These are phyloP conservation scores for Acanthis flammea DNA, from an alignment of 2,797 vertebrate genomes.

Conservation along the genomic window DNA sequence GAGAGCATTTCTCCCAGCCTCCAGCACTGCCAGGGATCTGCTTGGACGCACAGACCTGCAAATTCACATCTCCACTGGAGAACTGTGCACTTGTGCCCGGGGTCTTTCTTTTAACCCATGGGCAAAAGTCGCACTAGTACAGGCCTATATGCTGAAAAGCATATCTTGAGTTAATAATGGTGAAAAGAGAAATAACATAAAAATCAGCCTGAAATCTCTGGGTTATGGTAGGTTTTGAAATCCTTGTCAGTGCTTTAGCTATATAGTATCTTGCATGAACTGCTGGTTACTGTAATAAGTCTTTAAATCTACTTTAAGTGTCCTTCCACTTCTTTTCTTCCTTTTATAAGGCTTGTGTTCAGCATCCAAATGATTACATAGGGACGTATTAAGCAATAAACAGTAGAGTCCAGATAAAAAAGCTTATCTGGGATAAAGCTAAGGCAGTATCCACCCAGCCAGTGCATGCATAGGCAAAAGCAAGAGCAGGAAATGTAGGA, in stretches of 20 bases:
- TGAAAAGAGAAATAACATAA: neutral
- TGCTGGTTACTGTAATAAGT: neutral
- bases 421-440: neutral
- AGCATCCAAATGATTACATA: neutral
- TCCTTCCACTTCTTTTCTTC: neutral
- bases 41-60: neutral
- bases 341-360: neutral
- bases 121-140: neutral
- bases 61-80: neutral
- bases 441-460: neutral
- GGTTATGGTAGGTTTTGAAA: neutral
- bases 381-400: constrained; percentile 5
- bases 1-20: neutral
- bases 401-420: neutral
- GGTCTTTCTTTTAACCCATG: neutral
- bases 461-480: neutral
- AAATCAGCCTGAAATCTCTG: neutral
- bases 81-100: neutral
- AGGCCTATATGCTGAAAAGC: neutral
- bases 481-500: neutral
- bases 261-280: neutral
- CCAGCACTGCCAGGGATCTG: neutral
- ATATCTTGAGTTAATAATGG: neutral
- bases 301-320: neutral
- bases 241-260: neutral